A percentile compares a stretch with the other conserved stretches of the same genome.
These are phyloP conservation scores for Lepidocolaptes lacrymiger DNA, from an alignment of 2,797 vertebrate species.

Conservation along the genomic window DNA sequence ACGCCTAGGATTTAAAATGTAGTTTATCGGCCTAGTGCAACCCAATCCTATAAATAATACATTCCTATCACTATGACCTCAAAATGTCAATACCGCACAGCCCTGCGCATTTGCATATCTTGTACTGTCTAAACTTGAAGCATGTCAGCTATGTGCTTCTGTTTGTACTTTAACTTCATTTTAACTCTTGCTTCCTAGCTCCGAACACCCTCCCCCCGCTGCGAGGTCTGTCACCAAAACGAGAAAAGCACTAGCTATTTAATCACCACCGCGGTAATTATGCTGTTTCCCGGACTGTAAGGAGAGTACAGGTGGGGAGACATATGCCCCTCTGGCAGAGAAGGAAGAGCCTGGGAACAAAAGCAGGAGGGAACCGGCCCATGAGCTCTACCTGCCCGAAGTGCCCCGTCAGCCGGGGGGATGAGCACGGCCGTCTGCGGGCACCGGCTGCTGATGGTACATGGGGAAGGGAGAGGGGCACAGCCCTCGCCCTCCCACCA, in stretches of 20 bases:
- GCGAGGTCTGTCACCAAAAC: not conserved
- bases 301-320: not conserved
- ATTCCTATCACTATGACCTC: slow-evolving; percentile 76
- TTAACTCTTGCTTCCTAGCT: slow-evolving; percentile 46
- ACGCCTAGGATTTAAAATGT: slow-evolving; percentile 36
- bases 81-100: slow-evolving; percentile 73
- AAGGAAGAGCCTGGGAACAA: not conserved
- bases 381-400: not conserved
- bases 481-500: too few relatives aligned
- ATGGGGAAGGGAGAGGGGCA: not conserved
- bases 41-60: slow-evolving; percentile 74
- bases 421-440: not conserved
- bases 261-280: not conserved
- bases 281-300: not conserved
- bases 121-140: slow-evolving; percentile 72
- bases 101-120: slow-evolving; percentile 66
- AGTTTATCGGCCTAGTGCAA: slow-evolving; percentile 66
- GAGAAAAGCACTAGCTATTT: not conserved
- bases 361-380: not conserved
- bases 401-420: not conserved
- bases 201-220: not conserved
- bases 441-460: not conserved
- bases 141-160: slow-evolving; percentile 69
- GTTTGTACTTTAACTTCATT: slow-evolving; percentile 70
- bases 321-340: not conserved